Conservation (phyloP, 2,797 vertebrate genomes). For the Phoxinus dragarum region DNA sequence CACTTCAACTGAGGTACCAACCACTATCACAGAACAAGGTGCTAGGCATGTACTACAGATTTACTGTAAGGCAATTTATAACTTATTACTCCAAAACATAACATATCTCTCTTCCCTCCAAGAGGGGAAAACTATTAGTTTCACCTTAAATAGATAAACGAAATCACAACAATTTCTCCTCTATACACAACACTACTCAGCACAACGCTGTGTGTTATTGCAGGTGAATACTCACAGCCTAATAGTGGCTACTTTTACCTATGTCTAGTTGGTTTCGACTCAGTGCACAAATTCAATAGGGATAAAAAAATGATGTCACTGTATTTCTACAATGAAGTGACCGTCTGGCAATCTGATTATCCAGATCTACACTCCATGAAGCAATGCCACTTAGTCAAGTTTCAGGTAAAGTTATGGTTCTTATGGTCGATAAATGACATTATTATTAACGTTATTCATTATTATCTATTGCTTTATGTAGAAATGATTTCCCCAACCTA, state of each 20-base stretch:
- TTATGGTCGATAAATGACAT: neutral
- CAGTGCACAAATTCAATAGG: conserved; percentile 55
- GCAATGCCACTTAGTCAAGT: conserved; percentile 41
- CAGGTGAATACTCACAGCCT: conserved; percentile 50
- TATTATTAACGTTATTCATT: neutral
- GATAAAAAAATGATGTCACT: conserved; percentile 29
- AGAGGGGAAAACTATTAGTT: conserved; percentile 29
- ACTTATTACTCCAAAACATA: conserved; percentile 55
- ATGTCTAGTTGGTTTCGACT: conserved; percentile 53
- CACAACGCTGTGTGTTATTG: conserved; percentile 60
- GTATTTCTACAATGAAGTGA: conserved; percentile 31
- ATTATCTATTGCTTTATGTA: conserved; percentile 54
- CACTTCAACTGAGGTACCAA: conserved; percentile 58
- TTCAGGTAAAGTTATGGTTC: neutral
- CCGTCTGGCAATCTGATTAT: neutral
- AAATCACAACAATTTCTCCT: conserved; percentile 50
- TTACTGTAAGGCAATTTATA: conserved; percentile 65
- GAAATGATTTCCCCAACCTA: neutral
- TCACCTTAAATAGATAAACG: conserved; percentile 51
- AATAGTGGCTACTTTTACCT: conserved; percentile 55
- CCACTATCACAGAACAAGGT: conserved; percentile 60
- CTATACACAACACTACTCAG: conserved; percentile 55
- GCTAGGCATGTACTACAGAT: conserved; percentile 57
- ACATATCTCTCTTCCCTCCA: conserved; percentile 35
- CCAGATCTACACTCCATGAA: conserved; percentile 28